These are phyloP conservation scores for Geodia barretti DNA, from an alignment of 37 sponge, comb jelly and placozoan genomes.

Conservation along the genomic window DNA sequence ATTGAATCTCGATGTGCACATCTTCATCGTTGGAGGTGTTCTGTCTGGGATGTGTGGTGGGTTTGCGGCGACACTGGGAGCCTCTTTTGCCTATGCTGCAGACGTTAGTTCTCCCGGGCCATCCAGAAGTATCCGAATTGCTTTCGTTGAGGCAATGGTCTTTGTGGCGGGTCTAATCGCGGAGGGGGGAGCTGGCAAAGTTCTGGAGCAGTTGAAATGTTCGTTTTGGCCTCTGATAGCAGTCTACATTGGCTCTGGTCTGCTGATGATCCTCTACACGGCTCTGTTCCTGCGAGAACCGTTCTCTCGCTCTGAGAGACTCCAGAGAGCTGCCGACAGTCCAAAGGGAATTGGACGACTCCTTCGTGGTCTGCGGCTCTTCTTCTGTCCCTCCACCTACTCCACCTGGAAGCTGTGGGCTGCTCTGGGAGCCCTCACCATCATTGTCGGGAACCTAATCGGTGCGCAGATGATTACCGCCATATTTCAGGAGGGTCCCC, in stretches of 20 bases:
- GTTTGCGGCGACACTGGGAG: slow-evolving; percentile 40
- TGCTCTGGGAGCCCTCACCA: not conserved
- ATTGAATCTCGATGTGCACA: slow-evolving; percentile 10
- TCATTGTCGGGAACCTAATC: slow-evolving; percentile 28
- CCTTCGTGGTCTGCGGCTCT: slow-evolving; percentile 39
- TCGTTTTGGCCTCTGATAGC: slow-evolving; percentile 16
- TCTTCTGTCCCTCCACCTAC: slow-evolving; percentile 17
- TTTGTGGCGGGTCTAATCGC: slow-evolving; percentile 39
- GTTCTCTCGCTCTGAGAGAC: slow-evolving; percentile 1
- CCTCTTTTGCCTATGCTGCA: slow-evolving; percentile 36
- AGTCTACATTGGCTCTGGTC: slow-evolving; percentile 1
- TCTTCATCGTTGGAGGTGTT: slow-evolving; percentile 23
- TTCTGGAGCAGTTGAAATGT: slow-evolving; percentile 44
- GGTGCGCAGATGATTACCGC: slow-evolving; percentile 17
- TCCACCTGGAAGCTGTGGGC: slow-evolving; percentile 47
- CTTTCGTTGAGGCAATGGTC: slow-evolving; percentile 15
- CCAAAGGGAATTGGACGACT: not conserved
- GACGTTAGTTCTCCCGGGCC: slow-evolving; percentile 53
- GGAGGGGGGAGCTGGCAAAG: slow-evolving; percentile 12
- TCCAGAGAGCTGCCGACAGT: not conserved
- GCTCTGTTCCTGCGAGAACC: slow-evolving; percentile 51
- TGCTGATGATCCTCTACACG: slow-evolving; percentile 17
- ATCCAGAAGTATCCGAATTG: slow-evolving; percentile 50
- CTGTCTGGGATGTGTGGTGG: slow-evolving; percentile 46
- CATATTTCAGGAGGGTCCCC: slow-evolving; percentile 37